Base-by-base conservation (phyloP, 2,113 vertebrate genomes). In the Anhinga rufa region DNA sequence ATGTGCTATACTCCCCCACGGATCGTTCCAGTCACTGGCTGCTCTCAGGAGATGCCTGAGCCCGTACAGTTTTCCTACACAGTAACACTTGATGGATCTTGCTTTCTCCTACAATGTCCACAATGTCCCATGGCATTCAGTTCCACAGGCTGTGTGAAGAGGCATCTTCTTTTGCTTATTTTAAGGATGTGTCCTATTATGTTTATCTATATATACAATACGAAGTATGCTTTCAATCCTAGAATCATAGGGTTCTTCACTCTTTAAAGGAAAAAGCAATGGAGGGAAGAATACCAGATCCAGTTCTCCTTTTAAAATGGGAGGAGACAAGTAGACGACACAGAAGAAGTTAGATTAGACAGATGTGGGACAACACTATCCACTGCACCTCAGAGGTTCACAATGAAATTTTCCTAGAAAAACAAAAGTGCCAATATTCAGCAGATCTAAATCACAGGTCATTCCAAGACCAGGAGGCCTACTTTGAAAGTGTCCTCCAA, bases 1-100 rank as follows among this genome's bases (percentile, higher is more conserved):
- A 16, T 0, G 0, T n/a, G 40, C 26, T 0, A 0, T 65, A 9
- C 12, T 78, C 14, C 14, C 46, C 38, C 18, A 28, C 12, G 28
- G 31, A 34, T 71, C 3, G 0, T 86, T 82, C 29, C 31, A 71
- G 26, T 12, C 21, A 4, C 15, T 51, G 38, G 21, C 44, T 34
- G 20, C 22, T 49, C 32, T 86, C 11, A 42, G 57, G 21, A 72
- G 14, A 24, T 62, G 38, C 16, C 40, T 31, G 21, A 58, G 14
- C 14, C 25, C 10, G 7, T 48, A 18, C 20, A 36, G 3, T 66
- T 93, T 89, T 78, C 34, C 31, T 74, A 9, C 19, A 48, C 22
- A 18, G 29, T 69, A 74, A 48, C 17, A 13, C 40, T 7, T 38
- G 40, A 65, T 4, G 0, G 2, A 48, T 48, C 17, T 55, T 80